These are phyloP conservation scores for Ginglymostoma cirratum DNA, from an alignment of 2,113 vertebrate genomes.

Conservation along the genomic window DNA sequence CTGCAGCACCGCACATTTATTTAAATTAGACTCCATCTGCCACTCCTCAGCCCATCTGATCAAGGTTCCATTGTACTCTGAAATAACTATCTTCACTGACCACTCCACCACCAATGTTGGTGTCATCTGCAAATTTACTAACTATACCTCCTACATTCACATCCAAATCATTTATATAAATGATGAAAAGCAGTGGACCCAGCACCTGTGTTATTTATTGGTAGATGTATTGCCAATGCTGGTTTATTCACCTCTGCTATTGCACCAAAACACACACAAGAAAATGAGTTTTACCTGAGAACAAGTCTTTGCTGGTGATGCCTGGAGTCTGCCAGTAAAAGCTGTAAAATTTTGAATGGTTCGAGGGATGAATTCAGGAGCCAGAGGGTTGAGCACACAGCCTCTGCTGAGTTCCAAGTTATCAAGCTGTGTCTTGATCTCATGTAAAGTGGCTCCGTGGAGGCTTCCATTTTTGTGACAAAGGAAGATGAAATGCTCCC, in stretches of 20 bases:
- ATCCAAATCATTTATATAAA: too few relatives aligned
- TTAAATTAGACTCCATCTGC: too few relatives aligned
- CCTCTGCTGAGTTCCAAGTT: slow-evolving; percentile 34
- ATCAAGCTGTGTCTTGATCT: slow-evolving; percentile 38
- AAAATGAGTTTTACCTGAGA: background rate
- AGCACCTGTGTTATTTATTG: background rate
- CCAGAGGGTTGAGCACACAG: slow-evolving; percentile 39
- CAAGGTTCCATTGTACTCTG: too few relatives aligned
- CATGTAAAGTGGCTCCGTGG: slow-evolving; percentile 32
- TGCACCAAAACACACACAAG: background rate
- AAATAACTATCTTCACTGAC: too few relatives aligned
- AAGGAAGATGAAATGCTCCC: slow-evolving; percentile 39
- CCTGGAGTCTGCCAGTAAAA: background rate
- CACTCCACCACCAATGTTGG: too few relatives aligned
- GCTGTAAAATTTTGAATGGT: slow-evolving; percentile 14
- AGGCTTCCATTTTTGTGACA: slow-evolving; percentile 36
- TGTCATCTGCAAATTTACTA: too few relatives aligned
- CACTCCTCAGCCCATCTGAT: too few relatives aligned
- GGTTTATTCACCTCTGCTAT: background rate
- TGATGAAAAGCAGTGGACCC: too few relatives aligned
- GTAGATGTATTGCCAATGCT: background rate
- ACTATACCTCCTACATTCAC: too few relatives aligned
- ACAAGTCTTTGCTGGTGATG: background rate
- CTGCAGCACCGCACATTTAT: too few relatives aligned
- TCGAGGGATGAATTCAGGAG: slow-evolving; percentile 40